These are phyloP conservation scores for Escarpia spicata DNA, from an alignment of 2,888 invertebrate genomes.

Conservation along the genomic window DNA sequence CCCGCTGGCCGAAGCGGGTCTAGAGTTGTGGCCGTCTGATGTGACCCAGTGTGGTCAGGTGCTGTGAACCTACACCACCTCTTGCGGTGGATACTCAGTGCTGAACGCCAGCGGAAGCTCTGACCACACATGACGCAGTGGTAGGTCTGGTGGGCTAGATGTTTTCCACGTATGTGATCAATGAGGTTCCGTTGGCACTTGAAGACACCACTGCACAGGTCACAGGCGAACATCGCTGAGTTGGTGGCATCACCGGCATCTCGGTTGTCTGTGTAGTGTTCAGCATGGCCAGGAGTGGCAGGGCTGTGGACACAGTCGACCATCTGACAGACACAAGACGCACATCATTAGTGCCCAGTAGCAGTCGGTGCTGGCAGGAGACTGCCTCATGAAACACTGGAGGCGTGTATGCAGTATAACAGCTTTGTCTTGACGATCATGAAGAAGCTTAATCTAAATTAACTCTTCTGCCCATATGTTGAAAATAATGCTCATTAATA, in stretches of 20 bases:
- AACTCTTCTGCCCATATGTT: no score
- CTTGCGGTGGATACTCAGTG: conserved; percentile 37
- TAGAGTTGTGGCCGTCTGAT: background rate
- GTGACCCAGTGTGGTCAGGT: background rate
- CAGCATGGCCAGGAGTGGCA: background rate
- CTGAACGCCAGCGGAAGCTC: conserved; percentile 38
- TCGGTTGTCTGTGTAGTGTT: background rate
- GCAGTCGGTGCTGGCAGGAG: background rate
- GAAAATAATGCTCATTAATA: no score
- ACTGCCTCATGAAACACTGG: background rate
- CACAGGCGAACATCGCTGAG: conserved; percentile 1
- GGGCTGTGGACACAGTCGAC: background rate
- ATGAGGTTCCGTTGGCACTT: background rate
- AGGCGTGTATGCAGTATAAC: background rate
- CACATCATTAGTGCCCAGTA: background rate
- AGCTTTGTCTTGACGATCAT: background rate
- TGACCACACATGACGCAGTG: conserved; percentile 38
- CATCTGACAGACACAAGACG: conserved; percentile 6
- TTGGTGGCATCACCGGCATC: background rate
- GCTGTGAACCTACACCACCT: background rate
- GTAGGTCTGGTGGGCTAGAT: conserved; percentile 32
- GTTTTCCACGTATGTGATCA: conserved; percentile 38
- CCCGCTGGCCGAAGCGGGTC: background rate
- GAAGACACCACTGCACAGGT: background rate
- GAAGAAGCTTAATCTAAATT: background rate